These are phyloP conservation scores for Stictocephala bisonia DNA, from an alignment of 2,888 invertebrate genomes.

Conservation along the genomic window DNA sequence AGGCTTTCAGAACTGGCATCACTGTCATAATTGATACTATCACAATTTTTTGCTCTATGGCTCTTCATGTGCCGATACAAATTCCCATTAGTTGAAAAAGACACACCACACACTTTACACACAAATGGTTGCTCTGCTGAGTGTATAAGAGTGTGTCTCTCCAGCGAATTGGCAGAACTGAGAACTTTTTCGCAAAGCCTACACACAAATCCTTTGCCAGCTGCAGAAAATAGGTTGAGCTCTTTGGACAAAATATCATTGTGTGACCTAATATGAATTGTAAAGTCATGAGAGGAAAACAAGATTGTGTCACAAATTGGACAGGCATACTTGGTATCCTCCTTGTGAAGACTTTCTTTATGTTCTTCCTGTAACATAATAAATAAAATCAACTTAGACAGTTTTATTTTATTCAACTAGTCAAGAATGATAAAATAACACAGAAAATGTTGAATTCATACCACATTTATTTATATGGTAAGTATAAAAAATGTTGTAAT, in stretches of 20 bases:
- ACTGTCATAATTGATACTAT: conserved; percentile 45
- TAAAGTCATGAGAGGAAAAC: conserved; percentile 72
- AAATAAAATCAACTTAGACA: too few relatives aligned
- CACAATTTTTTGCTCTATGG: conserved; percentile 64
- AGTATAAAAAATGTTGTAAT: too few relatives aligned
- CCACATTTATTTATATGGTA: too few relatives aligned
- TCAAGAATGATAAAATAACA: too few relatives aligned
- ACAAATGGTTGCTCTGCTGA: conserved; percentile 84
- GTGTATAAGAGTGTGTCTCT: conserved; percentile 80
- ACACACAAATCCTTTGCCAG: conserved; percentile 70
- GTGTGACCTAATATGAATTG: conserved; percentile 75
- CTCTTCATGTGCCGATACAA: conserved; percentile 87
- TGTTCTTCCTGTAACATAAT: not conserved
- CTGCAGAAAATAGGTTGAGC: conserved; percentile 29
- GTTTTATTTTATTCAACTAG: too few relatives aligned
- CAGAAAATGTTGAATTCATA: too few relatives aligned
- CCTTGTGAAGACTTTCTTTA: not conserved
- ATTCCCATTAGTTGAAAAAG: conserved; percentile 87
- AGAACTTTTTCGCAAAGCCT: conserved; percentile 77
- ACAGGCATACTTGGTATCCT: conserved; percentile 38
- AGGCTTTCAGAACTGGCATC: conserved; percentile 50
- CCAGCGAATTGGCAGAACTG: conserved; percentile 79
- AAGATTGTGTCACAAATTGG: conserved; percentile 50
- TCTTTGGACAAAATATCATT: conserved; percentile 64
- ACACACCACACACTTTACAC: conserved; percentile 81